Percentiles rank a stretch among this genome's conserved stretches.
These are phyloP conservation scores for Ectemnius cavifrons DNA, from an alignment of 2,888 invertebrate genomes.

Conservation along the genomic window DNA sequence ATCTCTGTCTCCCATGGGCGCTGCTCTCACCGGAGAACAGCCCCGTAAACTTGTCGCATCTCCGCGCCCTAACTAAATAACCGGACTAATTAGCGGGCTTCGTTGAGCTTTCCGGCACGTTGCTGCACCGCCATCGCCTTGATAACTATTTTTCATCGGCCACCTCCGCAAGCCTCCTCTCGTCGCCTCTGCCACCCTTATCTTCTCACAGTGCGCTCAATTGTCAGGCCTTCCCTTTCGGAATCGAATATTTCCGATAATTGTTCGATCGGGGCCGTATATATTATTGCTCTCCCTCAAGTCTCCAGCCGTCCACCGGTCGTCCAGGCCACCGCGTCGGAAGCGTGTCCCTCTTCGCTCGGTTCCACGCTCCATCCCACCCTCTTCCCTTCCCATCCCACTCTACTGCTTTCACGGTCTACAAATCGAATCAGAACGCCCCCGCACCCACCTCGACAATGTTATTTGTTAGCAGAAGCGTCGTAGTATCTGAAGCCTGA, in stretches of 20 bases:
- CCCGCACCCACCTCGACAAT: conserved; percentile 74
- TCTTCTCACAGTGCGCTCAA: neutral
- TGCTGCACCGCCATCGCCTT: conserved; percentile 35
- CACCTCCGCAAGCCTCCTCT: conserved; percentile 21
- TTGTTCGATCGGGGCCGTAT: too few species aligned
- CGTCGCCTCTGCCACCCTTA: neutral
- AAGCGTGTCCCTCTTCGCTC: neutral
- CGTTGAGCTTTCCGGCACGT: conserved; percentile 58
- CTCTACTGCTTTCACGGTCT: conserved; percentile 66
- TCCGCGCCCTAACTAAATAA: conserved; percentile 70
- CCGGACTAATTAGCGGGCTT: conserved; percentile 69
- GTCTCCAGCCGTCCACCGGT: neutral
- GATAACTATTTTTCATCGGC: conserved; percentile 45
- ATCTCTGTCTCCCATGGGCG: conserved; percentile 12
- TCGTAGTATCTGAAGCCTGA: conserved; percentile 76
- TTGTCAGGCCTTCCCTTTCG: too few species aligned
- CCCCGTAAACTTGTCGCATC: conserved; percentile 54
- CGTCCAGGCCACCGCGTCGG: too few species aligned
- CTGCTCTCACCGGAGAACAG: conserved; percentile 39
- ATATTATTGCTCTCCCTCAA: neutral
- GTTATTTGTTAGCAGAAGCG: conserved; percentile 77
- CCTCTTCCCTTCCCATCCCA: conserved; percentile 6
- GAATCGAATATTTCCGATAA: too few species aligned
- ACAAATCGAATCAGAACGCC: conserved; percentile 75
- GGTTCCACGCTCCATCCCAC: neutral